Evolutionary conservation across 2,888 invertebrate genomes (phyloP).

Genomic region (Trichacis sp.): DNA sequence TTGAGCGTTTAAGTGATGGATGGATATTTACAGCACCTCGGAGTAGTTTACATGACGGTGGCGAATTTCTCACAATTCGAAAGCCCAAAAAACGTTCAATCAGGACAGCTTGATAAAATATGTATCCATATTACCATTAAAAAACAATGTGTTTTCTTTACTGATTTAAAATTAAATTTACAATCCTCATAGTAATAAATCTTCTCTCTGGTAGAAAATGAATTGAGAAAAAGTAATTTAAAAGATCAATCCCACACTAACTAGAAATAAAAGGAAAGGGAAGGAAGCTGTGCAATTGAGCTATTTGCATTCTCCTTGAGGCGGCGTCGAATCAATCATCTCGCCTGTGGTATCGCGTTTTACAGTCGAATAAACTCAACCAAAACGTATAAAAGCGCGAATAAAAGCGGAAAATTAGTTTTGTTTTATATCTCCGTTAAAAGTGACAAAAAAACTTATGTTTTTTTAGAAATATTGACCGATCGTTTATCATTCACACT

Average conservation of each 20-base stretch:
- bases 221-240: too few relatives aligned
- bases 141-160: too few relatives aligned
- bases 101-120: too few relatives aligned
- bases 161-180: too few relatives aligned
- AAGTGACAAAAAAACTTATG: background rate
- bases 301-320: slow-evolving; percentile 8
- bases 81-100: background rate
- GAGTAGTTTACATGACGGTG: slow-evolving; percentile 26
- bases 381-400: background rate
- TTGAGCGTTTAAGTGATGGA: slow-evolving; percentile 35
- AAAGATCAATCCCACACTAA: background rate
- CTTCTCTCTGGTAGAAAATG: too few relatives aligned
- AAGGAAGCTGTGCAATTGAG: slow-evolving; percentile 10
- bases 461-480: background rate
- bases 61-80: slow-evolving; percentile 9
- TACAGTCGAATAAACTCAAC: slow-evolving; percentile 17
- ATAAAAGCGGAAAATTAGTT: background rate
- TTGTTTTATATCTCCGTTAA: background rate
- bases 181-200: too few relatives aligned
- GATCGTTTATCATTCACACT: background rate
- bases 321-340: slow-evolving; percentile 15
- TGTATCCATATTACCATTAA: too few relatives aligned
- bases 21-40: slow-evolving; percentile 27
- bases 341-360: slow-evolving; percentile 14
- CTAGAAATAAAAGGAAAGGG: background rate